Evolutionary conservation across 2,113 vertebrate genomes (phyloP), one percentile per base, ranked within the genome.

Genomic region (Paratilapia polleni): DNA sequence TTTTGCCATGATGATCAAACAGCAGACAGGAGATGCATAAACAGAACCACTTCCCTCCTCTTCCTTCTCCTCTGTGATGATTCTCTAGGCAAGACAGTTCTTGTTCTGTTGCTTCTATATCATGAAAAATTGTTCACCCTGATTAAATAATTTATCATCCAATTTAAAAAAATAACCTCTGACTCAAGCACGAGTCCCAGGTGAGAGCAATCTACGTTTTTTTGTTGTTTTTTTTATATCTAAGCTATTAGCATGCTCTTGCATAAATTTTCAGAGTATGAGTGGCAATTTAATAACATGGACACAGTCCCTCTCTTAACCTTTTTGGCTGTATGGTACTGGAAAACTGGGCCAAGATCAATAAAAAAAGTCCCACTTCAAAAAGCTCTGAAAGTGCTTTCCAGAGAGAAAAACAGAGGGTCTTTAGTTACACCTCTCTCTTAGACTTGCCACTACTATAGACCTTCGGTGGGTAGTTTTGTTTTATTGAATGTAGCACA

Each of bases 391-490:
- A 57, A 84, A 87, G 38, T 81, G 83, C 75, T 86, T 87, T 78
- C 74, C 31, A 64, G 20, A 80, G 31, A 80, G 59, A 15, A 87
- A 78, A 88, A 84, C 28, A 85, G 86, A 78, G 64, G 26, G 34
- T 81, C 47, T 54, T 62, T 82, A 63, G 78, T 43, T 43, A 41
- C 58, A 20, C 61, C 58, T 70, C 73, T 75, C 57, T 77, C 59
- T 43, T 22, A 49, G 77, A 88, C 26, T 70, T 64, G 36, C 62
- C 59, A 74, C 77, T 47, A 59, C 54, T 26, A 66, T 3, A 88
- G 84, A 89, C 91, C 84, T 91, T 88, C 82, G 43, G 62, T 60
- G 73, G 81, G 85, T 86, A 82, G 74, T 88, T 91, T 89, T 84
- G 74, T 88, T 88, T 81, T 80, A 83, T 86, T 82, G 85, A 89